A percentile compares a stretch with the other conserved stretches of the same genome.
Conservation (phyloP, 2,113 vertebrate species). For the Ictalurus punctatus region DNA sequence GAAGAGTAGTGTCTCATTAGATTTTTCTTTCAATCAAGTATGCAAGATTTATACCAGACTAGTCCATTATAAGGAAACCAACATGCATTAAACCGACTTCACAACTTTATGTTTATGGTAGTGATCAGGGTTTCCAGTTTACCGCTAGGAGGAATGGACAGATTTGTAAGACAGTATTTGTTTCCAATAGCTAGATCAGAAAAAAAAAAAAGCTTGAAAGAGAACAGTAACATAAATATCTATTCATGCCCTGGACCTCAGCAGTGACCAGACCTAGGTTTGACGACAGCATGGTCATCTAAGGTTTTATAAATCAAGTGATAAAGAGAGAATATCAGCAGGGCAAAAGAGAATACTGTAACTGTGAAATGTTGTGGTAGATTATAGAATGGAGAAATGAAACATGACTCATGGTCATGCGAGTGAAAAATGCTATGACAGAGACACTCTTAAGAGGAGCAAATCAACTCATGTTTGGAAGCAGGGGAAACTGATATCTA, state of each 20-base stretch:
- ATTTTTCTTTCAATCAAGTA: not conserved
- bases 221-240: not conserved
- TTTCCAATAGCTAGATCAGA: not conserved
- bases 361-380: not conserved
- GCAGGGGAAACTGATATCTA: too few relatives aligned
- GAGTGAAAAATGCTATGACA: not conserved
- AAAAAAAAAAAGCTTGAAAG: not conserved
- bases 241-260: not conserved
- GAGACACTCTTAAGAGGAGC: not conserved
- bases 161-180: not conserved
- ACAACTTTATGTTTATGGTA: not conserved
- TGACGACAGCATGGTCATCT: not conserved
- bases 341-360: not conserved
- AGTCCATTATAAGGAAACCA: not conserved
- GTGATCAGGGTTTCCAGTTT: not conserved
- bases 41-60: not conserved
- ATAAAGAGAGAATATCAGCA: not conserved
- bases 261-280: not conserved
- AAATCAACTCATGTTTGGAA: not conserved
- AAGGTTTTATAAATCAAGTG: not conserved
- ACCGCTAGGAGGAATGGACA: not conserved
- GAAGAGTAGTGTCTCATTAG: not conserved
- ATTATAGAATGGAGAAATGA: conserved; percentile 8
- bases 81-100: not conserved
- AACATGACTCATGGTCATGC: conserved; percentile 7